A percentile compares a stretch with the other conserved stretches of the same genome.
Conservation (phyloP, 1,140 invertebrate genomes). For the Parasteatoda tepidariorum region DNA sequence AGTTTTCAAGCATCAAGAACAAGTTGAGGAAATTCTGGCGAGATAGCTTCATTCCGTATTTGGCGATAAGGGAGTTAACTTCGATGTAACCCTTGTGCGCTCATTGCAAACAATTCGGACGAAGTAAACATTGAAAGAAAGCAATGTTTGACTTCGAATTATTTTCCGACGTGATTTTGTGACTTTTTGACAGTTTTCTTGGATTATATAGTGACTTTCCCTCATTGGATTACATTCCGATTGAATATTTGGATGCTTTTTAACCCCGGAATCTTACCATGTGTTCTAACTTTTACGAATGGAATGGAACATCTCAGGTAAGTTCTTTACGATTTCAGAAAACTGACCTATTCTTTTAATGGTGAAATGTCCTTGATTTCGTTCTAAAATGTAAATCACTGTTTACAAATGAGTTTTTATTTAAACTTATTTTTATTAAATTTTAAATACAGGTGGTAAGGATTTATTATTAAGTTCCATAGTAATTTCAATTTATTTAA, state of each 20-base stretch:
- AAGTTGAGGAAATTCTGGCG: neutral
- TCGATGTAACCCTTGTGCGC: slow-evolving; percentile 9
- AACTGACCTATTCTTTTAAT: too few relatives aligned
- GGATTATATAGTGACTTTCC: slow-evolving; percentile 11
- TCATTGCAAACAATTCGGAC: slow-evolving; percentile 30
- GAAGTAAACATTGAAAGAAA: slow-evolving; percentile 19
- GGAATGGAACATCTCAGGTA: slow-evolving; percentile 8
- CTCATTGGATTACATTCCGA: slow-evolving; percentile 29
- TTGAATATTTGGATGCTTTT: slow-evolving; percentile 8
- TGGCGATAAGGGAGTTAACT: slow-evolving; percentile 12
- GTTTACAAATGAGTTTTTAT: too few relatives aligned
- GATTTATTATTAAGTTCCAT: too few relatives aligned
- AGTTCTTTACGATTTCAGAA: too few relatives aligned
- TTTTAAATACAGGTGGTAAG: too few relatives aligned
- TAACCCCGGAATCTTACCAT: neutral
- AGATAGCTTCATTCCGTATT: neutral
- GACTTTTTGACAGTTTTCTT: slow-evolving; percentile 9
- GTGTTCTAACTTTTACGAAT: slow-evolving; percentile 3
- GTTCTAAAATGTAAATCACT: too few relatives aligned
- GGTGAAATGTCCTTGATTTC: too few relatives aligned
- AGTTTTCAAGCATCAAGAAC: too few relatives aligned
- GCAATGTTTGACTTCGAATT: slow-evolving; percentile 29
- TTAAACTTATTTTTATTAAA: too few relatives aligned
- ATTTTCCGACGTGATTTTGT: slow-evolving; percentile 38
- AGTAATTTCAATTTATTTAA: too few relatives aligned